Conservation (phyloP, 1,140 invertebrate species). For the Littorina saxatilis region DNA sequence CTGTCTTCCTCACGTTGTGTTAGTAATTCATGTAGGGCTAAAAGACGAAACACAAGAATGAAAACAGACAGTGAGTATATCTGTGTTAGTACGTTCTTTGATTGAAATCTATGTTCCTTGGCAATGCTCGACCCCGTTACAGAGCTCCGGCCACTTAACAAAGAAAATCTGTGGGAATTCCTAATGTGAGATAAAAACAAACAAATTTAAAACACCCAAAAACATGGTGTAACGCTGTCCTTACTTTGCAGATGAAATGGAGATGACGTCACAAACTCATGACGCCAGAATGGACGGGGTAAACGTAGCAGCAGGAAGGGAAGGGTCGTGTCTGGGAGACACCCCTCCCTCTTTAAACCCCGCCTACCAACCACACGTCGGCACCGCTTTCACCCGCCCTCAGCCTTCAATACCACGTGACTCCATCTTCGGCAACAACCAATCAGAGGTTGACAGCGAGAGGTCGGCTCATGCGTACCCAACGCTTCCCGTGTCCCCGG, state of each 20-base stretch:
- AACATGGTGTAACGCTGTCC: too few species aligned
- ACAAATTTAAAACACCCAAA: too few species aligned
- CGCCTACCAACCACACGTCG: slow-evolving; percentile 43
- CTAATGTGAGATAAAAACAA: too few species aligned
- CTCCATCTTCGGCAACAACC: slow-evolving; percentile 30
- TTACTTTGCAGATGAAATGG: slow-evolving; percentile 14
- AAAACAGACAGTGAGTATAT: too few species aligned
- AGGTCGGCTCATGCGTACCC: slow-evolving; percentile 28
- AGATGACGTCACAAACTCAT: neutral
- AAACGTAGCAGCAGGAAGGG: neutral
- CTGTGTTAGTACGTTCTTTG: too few species aligned
- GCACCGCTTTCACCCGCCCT: slow-evolving; percentile 62
- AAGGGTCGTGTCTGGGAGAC: neutral
- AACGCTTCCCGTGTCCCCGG: slow-evolving; percentile 52
- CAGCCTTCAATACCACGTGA: slow-evolving; percentile 47
- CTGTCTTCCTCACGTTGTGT: too few species aligned
- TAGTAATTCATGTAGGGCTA: too few species aligned
- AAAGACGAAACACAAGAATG: too few species aligned
- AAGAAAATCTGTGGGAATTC: too few species aligned
- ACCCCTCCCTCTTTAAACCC: neutral
- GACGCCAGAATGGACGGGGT: neutral
- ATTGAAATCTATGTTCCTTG: too few species aligned
- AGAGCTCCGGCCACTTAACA: too few species aligned
- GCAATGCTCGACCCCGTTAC: too few species aligned
- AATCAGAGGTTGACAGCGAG: slow-evolving; percentile 45